Evolutionary conservation across 2,888 invertebrate species (phyloP).

Genomic region (Thymelicus lineola): DNA sequence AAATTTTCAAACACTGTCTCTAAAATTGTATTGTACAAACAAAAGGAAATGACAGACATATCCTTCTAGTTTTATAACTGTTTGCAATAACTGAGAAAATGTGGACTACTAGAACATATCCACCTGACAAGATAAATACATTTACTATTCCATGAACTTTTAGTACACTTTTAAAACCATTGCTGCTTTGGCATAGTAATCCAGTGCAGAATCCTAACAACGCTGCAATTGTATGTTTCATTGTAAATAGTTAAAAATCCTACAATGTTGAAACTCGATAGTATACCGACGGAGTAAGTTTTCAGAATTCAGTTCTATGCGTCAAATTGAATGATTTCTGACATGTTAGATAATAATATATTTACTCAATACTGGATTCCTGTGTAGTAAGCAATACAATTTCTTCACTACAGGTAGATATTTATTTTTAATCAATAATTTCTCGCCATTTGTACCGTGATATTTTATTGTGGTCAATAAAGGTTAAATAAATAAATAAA

Average conservation of each 20-base stretch:
- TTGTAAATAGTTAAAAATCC: background rate
- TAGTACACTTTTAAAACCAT: slow-evolving; percentile 10
- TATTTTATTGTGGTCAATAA: too few relatives aligned
- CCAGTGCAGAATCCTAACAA: background rate
- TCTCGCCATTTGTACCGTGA: too few relatives aligned
- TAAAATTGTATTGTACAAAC: background rate
- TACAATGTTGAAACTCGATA: slow-evolving; percentile 13
- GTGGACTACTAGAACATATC: slow-evolving; percentile 34
- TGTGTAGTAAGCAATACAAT: slow-evolving; percentile 4
- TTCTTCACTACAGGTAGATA: too few relatives aligned
- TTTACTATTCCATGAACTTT: slow-evolving; percentile 2
- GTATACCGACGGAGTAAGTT: slow-evolving; percentile 2
- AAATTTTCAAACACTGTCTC: too few relatives aligned
- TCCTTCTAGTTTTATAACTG: slow-evolving; percentile 32
- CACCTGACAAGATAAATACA: slow-evolving; percentile 24
- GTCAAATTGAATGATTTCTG: slow-evolving; percentile 22
- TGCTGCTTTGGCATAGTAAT: slow-evolving; percentile 1
- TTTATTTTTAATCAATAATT: too few relatives aligned
- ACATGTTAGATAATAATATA: slow-evolving; percentile 28
- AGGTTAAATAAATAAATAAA: too few relatives aligned
- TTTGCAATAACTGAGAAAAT: slow-evolving; percentile 32
- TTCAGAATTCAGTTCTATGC: slow-evolving; percentile 27
- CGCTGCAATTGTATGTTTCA: slow-evolving; percentile 2
- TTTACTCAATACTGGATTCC: slow-evolving; percentile 15
- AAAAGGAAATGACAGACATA: slow-evolving; percentile 31